Conservation (phyloP, 1,140 invertebrate species). For the Drosophila teissieri region DNA sequence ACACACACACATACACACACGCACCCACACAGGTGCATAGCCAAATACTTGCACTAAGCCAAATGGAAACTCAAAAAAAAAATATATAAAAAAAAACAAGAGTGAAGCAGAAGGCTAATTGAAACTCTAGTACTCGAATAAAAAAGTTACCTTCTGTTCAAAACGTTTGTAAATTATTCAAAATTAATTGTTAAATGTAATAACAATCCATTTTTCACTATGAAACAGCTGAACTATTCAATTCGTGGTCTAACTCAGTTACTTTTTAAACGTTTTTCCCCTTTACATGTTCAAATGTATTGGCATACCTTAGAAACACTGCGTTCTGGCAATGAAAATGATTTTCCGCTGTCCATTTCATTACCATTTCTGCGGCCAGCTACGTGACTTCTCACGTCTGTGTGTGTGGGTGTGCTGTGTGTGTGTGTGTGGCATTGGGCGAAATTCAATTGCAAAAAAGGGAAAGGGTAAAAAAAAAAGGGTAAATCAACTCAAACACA, state of each 20-base stretch:
- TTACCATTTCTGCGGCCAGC: slow-evolving; percentile 58
- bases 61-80: slow-evolving; percentile 8
- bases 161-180: neutral
- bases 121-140: neutral
- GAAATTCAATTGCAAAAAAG: slow-evolving; percentile 40
- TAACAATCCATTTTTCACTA: neutral
- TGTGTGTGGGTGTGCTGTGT: slow-evolving; percentile 9
- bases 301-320: neutral
- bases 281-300: too few relatives aligned
- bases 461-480: neutral
- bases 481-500: slow-evolving; percentile 31
- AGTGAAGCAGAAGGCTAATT: neutral
- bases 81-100: neutral
- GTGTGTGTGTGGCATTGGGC: slow-evolving; percentile 18
- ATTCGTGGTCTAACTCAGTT: too few relatives aligned
- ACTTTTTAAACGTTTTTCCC: too few relatives aligned
- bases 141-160: neutral
- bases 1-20: neutral
- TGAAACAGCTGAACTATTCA: too few relatives aligned
- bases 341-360: slow-evolving; percentile 64
- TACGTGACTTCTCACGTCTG: slow-evolving; percentile 46
- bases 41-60: slow-evolving; percentile 33
- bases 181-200: too few relatives aligned
- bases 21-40: slow-evolving; percentile 14
- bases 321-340: slow-evolving; percentile 26